Conservation (phyloP, 2,113 vertebrate species). For the Nettapus auritus region DNA sequence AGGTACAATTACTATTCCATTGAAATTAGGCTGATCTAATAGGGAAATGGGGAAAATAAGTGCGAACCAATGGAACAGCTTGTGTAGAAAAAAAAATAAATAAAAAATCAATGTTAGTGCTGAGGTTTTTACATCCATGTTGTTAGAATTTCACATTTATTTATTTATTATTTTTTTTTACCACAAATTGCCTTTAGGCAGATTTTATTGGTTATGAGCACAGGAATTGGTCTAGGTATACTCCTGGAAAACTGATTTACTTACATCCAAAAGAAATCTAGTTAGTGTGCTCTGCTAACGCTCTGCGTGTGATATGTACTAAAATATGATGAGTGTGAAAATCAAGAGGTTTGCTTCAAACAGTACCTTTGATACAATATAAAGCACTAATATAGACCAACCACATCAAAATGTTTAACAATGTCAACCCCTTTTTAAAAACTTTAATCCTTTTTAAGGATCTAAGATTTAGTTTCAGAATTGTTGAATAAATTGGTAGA, state of each 20-base stretch:
- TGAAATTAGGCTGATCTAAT: background rate
- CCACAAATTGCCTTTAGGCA: background rate
- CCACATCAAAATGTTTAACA: rapidly evolving
- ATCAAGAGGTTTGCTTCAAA: background rate
- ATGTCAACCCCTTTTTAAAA: background rate
- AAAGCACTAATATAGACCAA: background rate
- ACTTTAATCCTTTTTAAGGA: background rate
- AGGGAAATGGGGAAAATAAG: background rate
- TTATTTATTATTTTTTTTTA: background rate
- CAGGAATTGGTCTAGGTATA: background rate
- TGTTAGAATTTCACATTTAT: background rate
- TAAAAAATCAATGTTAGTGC: background rate
- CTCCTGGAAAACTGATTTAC: background rate
- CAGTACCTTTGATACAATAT: background rate
- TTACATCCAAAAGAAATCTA: background rate
- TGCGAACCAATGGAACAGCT: background rate
- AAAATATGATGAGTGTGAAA: background rate
- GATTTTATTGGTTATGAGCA: background rate
- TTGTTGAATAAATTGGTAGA: background rate
- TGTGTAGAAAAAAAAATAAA: background rate
- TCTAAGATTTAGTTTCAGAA: background rate
- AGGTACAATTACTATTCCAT: background rate
- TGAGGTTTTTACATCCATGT: background rate
- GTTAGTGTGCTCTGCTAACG: background rate
- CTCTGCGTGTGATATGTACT: background rate